phyloP scores from a whole-genome alignment of 2,797 vertebrate species.

The Lates japonicus region DNA sequence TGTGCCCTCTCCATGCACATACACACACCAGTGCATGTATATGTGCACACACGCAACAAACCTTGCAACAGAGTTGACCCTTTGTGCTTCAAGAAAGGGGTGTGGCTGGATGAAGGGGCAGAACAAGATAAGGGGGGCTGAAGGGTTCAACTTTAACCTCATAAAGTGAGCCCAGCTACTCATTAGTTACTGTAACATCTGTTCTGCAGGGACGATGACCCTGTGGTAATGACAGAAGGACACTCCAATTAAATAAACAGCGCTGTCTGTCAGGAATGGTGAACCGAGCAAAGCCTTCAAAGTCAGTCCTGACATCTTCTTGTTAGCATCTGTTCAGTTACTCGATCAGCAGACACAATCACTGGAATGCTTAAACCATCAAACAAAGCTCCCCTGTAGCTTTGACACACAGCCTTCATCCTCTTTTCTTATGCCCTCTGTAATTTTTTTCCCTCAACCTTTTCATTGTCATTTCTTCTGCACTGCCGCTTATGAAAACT shows the following conservation, averaged over 20 bases:
- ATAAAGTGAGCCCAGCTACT: constrained; percentile 86
- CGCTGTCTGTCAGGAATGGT: constrained; percentile 77
- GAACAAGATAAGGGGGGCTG: constrained; percentile 67
- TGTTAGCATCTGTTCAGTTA: constrained; percentile 51
- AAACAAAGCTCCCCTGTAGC: constrained; percentile 25
- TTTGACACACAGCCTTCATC: constrained; percentile 32
- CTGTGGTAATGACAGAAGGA: constrained; percentile 85
- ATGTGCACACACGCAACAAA: constrained; percentile 37
- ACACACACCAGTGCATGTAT: constrained; percentile 1
- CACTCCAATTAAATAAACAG: constrained; percentile 84
- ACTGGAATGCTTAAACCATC: constrained; percentile 57
- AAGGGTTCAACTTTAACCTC: constrained; percentile 88
- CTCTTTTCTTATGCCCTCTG: constrained; percentile 33
- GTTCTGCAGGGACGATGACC: constrained; percentile 81
- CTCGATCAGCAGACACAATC: constrained; percentile 41
- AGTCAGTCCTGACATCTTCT: constrained; percentile 57
- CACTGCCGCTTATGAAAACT: constrained; percentile 27
- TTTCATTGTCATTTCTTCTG: constrained; percentile 53
- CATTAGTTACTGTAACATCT: constrained; percentile 90
- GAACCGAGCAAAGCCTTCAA: constrained; percentile 64
- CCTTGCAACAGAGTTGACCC: constrained; percentile 74
- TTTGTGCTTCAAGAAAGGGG: constrained; percentile 67
- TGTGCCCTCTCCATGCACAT: neutral
- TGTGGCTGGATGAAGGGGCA: constrained; percentile 60
- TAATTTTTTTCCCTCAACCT: constrained; percentile 50